These are phyloP conservation scores for Bucorvus abyssinicus DNA, from an alignment of 2,797 vertebrate genomes.

Conservation along the genomic window DNA sequence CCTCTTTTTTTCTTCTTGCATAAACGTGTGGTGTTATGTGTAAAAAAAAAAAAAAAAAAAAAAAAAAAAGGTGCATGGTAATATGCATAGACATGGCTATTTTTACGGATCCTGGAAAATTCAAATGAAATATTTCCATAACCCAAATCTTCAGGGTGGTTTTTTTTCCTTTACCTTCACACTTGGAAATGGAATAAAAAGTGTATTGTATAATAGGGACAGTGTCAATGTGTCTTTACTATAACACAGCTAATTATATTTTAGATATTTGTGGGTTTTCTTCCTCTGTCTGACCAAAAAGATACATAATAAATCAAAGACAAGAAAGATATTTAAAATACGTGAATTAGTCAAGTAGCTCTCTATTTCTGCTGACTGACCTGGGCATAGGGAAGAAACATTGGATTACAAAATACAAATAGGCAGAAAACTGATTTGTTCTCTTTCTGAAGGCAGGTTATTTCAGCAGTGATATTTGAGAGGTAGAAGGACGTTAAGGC, in stretches of 20 bases:
- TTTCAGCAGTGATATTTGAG: background rate
- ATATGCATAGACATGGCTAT: background rate
- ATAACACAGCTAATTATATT: background rate
- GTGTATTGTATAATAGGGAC: background rate
- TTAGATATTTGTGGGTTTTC: background rate
- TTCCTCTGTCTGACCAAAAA: background rate
- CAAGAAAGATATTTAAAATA: background rate
- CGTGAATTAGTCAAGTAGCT: background rate
- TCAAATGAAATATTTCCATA: background rate
- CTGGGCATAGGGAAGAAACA: background rate
- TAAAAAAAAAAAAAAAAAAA: too few relatives aligned
- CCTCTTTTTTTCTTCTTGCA: background rate
- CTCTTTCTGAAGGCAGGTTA: background rate
- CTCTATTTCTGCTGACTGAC: background rate
- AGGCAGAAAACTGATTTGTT: background rate
- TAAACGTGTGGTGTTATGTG: background rate
- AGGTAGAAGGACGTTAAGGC: background rate
- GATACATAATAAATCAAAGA: background rate
- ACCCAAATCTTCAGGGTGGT: background rate
- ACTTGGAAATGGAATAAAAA: background rate
- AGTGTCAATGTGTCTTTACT: background rate
- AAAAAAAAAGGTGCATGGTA: background rate
- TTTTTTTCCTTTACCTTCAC: background rate
- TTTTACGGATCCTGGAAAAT: background rate
- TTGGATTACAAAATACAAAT: background rate